These are phyloP conservation scores for Diglossa brunneiventris DNA, from an alignment of 2,113 vertebrate species.

Conservation along the genomic window DNA sequence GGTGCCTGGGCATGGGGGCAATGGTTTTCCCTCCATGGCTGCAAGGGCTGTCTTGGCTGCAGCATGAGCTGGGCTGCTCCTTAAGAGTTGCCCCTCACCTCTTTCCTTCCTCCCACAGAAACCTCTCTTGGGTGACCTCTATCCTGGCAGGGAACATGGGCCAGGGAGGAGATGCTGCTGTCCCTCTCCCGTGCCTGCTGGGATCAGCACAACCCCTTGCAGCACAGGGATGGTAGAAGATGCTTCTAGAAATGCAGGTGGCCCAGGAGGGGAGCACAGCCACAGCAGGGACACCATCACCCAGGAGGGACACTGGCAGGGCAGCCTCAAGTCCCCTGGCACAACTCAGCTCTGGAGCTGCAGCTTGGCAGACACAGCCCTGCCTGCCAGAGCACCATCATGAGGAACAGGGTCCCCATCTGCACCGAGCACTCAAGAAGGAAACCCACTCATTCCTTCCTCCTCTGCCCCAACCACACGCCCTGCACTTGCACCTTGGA, in stretches of 20 bases:
- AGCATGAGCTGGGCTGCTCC: background rate
- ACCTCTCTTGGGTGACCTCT: background rate
- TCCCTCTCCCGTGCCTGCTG: background rate
- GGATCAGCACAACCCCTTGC: background rate
- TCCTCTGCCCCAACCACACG: background rate
- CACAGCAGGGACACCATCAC: background rate
- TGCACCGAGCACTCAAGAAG: accelerated
- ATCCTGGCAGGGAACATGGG: accelerated
- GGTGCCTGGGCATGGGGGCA: background rate
- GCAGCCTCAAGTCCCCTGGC: background rate
- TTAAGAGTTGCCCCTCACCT: background rate
- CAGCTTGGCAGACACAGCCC: background rate
- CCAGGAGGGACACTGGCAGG: background rate
- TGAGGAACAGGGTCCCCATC: background rate
- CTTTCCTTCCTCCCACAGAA: background rate
- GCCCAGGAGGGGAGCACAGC: accelerated
- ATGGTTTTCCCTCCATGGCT: background rate
- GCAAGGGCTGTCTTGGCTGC: background rate
- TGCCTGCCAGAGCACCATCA: background rate
- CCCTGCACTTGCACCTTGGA: background rate
- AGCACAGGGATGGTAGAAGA: background rate
- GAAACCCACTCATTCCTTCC: background rate
- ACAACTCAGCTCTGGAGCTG: background rate
- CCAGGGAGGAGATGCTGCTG: background rate
- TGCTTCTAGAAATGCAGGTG: background rate